Evolutionary conservation across 92 coral and sea anemone species (phyloP).

Genomic region (Palythoa heliodiscus): DNA sequence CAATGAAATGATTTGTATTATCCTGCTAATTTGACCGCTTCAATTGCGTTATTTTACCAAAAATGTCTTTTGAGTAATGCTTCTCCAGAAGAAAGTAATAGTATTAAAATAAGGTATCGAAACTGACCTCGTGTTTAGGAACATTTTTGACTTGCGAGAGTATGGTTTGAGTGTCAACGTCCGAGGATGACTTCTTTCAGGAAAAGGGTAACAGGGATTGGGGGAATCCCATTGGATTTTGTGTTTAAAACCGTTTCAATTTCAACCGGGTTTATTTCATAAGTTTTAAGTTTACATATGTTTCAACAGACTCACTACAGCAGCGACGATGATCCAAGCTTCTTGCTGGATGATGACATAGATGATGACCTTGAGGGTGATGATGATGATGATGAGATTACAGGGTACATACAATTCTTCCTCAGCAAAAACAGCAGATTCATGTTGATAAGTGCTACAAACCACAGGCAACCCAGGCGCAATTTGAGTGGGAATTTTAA

Average conservation of each 20-base stretch:
- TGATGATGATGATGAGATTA: constrained; percentile 78
- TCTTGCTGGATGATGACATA: constrained; percentile 84
- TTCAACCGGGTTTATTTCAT: not conserved
- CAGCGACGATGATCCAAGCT: constrained; percentile 85
- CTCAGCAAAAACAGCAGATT: not conserved
- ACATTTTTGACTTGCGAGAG: too few species aligned
- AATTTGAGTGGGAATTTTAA: too few species aligned
- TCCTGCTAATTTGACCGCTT: too few species aligned
- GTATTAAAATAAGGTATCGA: too few species aligned
- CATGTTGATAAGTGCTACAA: not conserved
- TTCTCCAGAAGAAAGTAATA: not conserved
- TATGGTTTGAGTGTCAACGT: too few species aligned
- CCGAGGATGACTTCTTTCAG: too few species aligned
- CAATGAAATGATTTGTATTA: too few species aligned
- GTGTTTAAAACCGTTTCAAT: not conserved
- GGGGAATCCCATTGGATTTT: too few species aligned
- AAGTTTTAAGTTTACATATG: not conserved
- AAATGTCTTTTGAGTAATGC: not conserved
- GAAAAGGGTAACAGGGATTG: too few species aligned
- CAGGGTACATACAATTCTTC: constrained; percentile 64
- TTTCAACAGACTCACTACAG: constrained; percentile 82
- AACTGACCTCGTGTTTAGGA: too few species aligned
- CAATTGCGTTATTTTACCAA: too few species aligned
- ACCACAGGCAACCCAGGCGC: not conserved
- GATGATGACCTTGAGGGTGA: constrained; percentile 59